These are phyloP conservation scores for Altica lythri DNA, from an alignment of 2,888 invertebrate species.

Conservation along the genomic window DNA sequence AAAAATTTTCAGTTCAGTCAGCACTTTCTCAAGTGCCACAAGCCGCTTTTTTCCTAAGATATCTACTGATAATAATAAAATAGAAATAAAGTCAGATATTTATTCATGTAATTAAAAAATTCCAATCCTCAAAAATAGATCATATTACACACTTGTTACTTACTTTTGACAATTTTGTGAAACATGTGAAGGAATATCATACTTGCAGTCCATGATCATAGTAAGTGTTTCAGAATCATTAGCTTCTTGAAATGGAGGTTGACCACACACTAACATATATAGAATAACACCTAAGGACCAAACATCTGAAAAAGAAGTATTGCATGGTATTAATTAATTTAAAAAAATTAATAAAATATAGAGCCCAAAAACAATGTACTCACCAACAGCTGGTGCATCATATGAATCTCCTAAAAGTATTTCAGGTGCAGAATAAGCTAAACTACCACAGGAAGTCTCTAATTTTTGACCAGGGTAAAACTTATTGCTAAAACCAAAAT, in stretches of 20 bases:
- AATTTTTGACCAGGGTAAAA: conserved; percentile 95
- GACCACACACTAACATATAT: conserved; percentile 97
- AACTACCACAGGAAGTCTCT: conserved; percentile 96
- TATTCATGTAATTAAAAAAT: too few relatives aligned
- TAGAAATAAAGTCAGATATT: too few relatives aligned
- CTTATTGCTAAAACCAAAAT: conserved; percentile 97
- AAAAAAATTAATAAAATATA: not conserved
- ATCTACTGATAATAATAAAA: too few relatives aligned
- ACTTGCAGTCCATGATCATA: conserved; percentile 99
- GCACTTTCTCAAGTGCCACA: too few relatives aligned
- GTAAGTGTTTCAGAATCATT: conserved; percentile 99
- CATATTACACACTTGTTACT: conserved; percentile 28
- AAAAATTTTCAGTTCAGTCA: too few relatives aligned
- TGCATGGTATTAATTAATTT: not conserved
- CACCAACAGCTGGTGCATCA: conserved; percentile 97
- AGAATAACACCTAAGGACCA: conserved; percentile 99
- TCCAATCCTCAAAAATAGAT: too few relatives aligned
- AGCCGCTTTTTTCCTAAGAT: too few relatives aligned
- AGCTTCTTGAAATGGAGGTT: conserved; percentile 97
- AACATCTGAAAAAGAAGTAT: conserved; percentile 69
- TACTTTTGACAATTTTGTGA: conserved; percentile 84
- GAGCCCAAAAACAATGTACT: conserved; percentile 49
- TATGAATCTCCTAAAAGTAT: conserved; percentile 98
- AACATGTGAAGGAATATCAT: conserved; percentile 87
- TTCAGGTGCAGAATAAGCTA: conserved; percentile 99